These are phyloP conservation scores for Okamejei kenojei DNA, from an alignment of 2,797 vertebrate species.

Conservation along the genomic window DNA sequence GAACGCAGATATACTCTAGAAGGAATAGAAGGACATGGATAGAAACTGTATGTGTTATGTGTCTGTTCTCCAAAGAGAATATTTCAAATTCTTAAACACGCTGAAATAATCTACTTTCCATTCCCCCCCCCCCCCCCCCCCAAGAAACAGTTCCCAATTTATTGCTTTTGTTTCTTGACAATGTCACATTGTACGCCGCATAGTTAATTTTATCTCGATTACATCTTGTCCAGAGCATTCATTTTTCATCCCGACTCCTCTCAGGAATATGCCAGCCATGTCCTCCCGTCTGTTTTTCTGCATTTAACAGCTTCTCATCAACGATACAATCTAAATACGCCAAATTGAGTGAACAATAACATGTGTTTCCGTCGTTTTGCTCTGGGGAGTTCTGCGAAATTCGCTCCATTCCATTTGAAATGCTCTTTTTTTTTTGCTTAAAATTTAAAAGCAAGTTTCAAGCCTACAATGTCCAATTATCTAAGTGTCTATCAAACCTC, in stretches of 20 bases:
- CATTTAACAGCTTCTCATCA: neutral
- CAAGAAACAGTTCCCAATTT: neutral
- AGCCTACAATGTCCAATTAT: conserved; percentile 13
- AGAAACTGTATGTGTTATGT: neutral
- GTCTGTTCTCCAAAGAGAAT: neutral
- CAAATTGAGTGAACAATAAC: conserved; percentile 24
- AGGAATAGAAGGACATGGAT: neutral
- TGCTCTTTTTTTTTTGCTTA: conserved; percentile 17
- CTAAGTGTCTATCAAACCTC: neutral
- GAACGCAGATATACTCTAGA: neutral
- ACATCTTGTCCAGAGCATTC: conserved; percentile 19
- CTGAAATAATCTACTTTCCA: neutral
- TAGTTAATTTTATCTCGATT: conserved; percentile 20
- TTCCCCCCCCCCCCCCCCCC: neutral
- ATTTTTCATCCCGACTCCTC: neutral
- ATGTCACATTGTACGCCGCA: neutral
- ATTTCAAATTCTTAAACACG: neutral
- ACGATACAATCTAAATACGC: conserved; percentile 3
- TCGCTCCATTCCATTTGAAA: neutral
- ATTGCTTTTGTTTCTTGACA: neutral
- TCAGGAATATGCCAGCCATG: neutral
- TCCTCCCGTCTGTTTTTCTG: neutral
- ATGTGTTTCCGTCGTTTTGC: neutral
- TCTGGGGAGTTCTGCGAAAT: neutral
- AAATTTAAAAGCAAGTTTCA: neutral